These are phyloP conservation scores for Alloplasta piceator DNA, from an alignment of 2,888 invertebrate genomes.

Conservation along the genomic window DNA sequence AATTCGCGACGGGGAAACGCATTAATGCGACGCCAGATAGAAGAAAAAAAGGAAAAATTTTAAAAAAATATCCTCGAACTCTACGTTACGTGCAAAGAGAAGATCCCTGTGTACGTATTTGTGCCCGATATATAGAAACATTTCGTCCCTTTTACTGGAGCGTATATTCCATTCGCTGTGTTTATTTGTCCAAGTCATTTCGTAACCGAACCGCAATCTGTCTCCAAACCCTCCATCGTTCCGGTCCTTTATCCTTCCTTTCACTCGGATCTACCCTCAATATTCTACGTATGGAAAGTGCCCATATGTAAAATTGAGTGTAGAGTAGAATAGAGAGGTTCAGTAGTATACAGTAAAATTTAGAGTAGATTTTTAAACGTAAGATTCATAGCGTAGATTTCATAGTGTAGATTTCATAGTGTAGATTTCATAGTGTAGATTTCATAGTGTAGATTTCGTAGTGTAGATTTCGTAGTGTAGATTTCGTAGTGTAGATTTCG, in stretches of 20 bases:
- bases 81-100: conserved; percentile 49
- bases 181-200: conserved; percentile 70
- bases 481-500: too few relatives aligned
- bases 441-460: too few relatives aligned
- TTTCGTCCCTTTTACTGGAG: conserved; percentile 23
- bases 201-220: conserved; percentile 67
- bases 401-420: too few relatives aligned
- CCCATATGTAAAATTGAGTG: too few relatives aligned
- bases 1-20: conserved; percentile 49
- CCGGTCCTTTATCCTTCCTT: conserved; percentile 42
- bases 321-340: too few relatives aligned
- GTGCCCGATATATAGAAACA: not conserved
- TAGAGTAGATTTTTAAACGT: too few relatives aligned
- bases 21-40: conserved; percentile 44
- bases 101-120: not conserved
- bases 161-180: conserved; percentile 64
- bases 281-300: not conserved
- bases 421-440: too few relatives aligned
- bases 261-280: not conserved
- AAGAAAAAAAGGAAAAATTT: conserved; percentile 12
- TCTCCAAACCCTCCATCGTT: conserved; percentile 58
- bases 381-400: too few relatives aligned
- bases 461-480: too few relatives aligned
- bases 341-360: too few relatives aligned
- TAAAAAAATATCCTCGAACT: conserved; percentile 42